Percentiles rank a stretch among this genome's conserved stretches.
These are phyloP conservation scores for Brachyptera risi DNA, from an alignment of 2,888 invertebrate species.

Conservation along the genomic window DNA sequence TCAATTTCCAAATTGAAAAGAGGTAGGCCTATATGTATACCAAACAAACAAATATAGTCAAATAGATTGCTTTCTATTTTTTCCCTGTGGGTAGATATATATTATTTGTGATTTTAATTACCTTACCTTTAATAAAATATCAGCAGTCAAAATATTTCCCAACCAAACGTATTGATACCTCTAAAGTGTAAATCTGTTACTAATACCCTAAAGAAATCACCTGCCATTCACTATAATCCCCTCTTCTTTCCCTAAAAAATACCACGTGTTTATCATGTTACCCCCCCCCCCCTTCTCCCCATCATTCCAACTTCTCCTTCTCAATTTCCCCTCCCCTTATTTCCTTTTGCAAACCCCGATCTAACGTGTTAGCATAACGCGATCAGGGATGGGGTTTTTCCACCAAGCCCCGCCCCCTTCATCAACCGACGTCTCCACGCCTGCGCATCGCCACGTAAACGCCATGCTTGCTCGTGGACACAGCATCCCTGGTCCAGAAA, in stretches of 20 bases:
- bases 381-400: slow-evolving; percentile 20
- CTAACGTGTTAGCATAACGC: slow-evolving; percentile 21
- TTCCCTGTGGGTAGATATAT: no score
- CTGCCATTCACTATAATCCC: no score
- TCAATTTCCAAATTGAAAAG: no score
- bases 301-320: background rate
- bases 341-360: slow-evolving; percentile 23
- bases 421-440: slow-evolving; percentile 12
- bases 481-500: slow-evolving; percentile 18
- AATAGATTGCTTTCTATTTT: no score
- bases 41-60: no score
- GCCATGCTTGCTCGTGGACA: slow-evolving; percentile 4
- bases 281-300: slow-evolving; percentile 11
- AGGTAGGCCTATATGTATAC: no score
- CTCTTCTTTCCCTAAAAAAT: background rate
- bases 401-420: slow-evolving; percentile 20
- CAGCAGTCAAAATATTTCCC: no score
- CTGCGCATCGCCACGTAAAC: slow-evolving; percentile 19
- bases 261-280: slow-evolving; percentile 22
- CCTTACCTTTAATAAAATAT: no score
- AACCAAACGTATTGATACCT: no score
- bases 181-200: no score
- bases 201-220: no score
- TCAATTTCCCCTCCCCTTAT: slow-evolving; percentile 16
- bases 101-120: no score